Conservation (phyloP, 2,797 vertebrate species). For the Champsocephalus esox region DNA sequence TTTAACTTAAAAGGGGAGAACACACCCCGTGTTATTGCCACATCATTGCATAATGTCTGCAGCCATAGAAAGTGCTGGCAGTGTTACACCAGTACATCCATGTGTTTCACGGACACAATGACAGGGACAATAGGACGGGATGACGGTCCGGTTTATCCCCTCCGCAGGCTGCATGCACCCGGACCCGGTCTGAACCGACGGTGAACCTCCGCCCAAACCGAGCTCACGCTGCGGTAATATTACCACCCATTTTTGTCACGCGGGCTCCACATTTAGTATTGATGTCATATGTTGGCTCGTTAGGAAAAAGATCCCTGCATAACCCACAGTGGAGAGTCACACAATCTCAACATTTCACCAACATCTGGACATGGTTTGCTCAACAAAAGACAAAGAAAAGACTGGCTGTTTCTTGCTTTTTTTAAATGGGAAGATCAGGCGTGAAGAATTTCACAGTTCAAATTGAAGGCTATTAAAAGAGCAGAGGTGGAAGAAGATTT, state of each 20-base stretch:
- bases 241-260: conserved; percentile 38
- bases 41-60: conserved; percentile 87
- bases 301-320: conserved; percentile 17
- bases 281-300: conserved; percentile 50
- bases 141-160: conserved; percentile 20
- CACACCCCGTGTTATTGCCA: conserved; percentile 33
- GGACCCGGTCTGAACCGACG: conserved; percentile 4
- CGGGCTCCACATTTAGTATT: conserved; percentile 50
- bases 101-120: conserved; percentile 87
- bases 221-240: conserved; percentile 31
- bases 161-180: not conserved
- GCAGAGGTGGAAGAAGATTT: too few relatives aligned
- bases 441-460: not conserved
- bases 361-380: not conserved
- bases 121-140: conserved; percentile 71
- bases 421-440: not conserved
- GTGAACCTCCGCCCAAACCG: conserved; percentile 14
- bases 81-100: conserved; percentile 47
- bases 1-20: not conserved
- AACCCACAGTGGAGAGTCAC: too few relatives aligned
- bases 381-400: not conserved
- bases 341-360: too few relatives aligned
- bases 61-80: conserved; percentile 84
- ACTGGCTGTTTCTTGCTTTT: not conserved
- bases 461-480: not conserved